Conservation (phyloP, 2,113 vertebrate genomes). For the Bufo bufo region DNA sequence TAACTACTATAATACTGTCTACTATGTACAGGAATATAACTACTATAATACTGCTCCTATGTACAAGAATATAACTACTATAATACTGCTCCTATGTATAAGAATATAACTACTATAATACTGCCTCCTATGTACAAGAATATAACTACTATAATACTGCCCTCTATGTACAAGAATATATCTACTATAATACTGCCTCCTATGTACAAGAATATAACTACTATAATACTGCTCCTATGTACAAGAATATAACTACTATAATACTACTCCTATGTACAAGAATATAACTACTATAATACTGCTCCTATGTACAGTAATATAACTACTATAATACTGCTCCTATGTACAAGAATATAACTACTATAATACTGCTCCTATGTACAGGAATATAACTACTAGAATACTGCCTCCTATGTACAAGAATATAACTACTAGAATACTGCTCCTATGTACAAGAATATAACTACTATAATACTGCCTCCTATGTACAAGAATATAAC, state of each 20-base stretch:
- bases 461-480: neutral
- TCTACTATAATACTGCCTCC: neutral
- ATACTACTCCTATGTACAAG: neutral
- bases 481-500: neutral
- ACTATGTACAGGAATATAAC: constrained; percentile 1
- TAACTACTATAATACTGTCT: neutral
- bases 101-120: constrained; percentile 4
- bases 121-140: neutral
- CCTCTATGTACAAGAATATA: neutral
- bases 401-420: constrained; percentile 3
- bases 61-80: neutral
- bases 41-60: constrained; percentile 10
- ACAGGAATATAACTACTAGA: neutral
- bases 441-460: neutral
- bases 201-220: neutral
- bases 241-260: neutral
- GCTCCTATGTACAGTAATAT: neutral
- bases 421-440: constrained; percentile 1
- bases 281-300: constrained; percentile 9
- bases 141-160: constrained; percentile 4
- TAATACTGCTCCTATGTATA: neutral
- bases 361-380: neutral
- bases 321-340: neutral
- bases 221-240: neutral
- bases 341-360: neutral